These are phyloP conservation scores for Mercenaria mercenaria DNA, from an alignment of 1,140 invertebrate species.

Conservation along the genomic window DNA sequence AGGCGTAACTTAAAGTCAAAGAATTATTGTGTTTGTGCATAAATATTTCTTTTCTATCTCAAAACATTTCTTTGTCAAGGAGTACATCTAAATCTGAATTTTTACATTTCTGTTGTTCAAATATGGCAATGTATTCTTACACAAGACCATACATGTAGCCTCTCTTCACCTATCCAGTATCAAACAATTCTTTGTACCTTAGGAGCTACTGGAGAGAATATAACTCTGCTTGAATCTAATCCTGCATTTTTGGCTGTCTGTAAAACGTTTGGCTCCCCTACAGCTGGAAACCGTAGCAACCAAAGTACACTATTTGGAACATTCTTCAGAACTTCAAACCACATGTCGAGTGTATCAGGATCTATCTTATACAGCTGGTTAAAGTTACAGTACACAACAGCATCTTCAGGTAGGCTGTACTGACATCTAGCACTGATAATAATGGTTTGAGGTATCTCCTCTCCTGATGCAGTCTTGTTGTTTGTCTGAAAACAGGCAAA, in stretches of 20 bases:
- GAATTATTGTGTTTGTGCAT: too few species aligned
- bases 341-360: constrained; percentile 96
- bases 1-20: too few species aligned
- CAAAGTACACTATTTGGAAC: constrained; percentile 99
- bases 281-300: constrained; percentile 98
- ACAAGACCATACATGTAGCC: too few species aligned
- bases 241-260: constrained; percentile 90
- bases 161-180: too few species aligned
- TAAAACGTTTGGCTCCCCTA: constrained; percentile 97
- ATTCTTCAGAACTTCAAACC: constrained; percentile 94
- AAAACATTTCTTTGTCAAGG: too few species aligned
- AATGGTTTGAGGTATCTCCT: constrained; percentile 97
- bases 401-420: constrained; percentile 98
- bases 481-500: constrained; percentile 89
- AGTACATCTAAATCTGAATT: too few species aligned
- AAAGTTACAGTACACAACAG: constrained; percentile 99
- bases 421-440: constrained; percentile 97
- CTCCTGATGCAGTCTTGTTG: constrained; percentile 98
- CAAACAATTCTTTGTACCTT: too few species aligned
- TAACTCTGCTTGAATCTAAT: constrained; percentile 91
- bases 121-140: too few species aligned
- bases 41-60: too few species aligned
- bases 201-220: constrained; percentile 99
- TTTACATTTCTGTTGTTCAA: too few species aligned
- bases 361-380: constrained; percentile 99